Base-by-base conservation (phyloP, 2,797 vertebrate genomes). In the Lepilemur ruficaudatus region DNA sequence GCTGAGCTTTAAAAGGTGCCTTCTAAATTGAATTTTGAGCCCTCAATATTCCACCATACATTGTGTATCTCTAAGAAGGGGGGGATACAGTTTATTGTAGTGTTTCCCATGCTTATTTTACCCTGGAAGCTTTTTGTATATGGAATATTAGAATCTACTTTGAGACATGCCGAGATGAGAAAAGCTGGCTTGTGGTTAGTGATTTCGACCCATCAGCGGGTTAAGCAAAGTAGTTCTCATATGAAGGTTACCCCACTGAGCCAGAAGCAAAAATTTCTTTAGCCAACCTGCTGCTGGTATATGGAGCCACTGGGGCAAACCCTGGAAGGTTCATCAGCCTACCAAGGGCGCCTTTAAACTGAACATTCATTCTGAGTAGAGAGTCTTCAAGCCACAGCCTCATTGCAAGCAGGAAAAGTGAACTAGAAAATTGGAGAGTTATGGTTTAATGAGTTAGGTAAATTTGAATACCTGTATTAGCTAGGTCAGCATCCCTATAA, bases 211-310 rank as follows among this genome's bases (percentile, higher is more conserved):
- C 14, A 84, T 57, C 73, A 93, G 20, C 41, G 46, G 55, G 41
- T 67, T 88, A 72, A 17, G 57, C 43, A 73, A 84, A 86, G 28
- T 65, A 20, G 85, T 86, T 93, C 25, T 83, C 28, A 69, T 73
- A 25, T 79, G n/a, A 86, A 86, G 52, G 20, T 32, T 91, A 63
- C 6, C 13, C 15, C 20, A 73, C 35, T n/a, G 5, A 93, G 12
- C 50, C 41, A 96, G 20, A 93, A 96, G 70, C 30, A 69, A 57
- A 95, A 67, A 7, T 88, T 61, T 67, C 59, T 52, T 90, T 88
- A 65, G 67, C 25, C 14, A 89, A 38, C 1, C 9, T 82, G 20
- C 13, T 92, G 0, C 35, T 93, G 57, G 23, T 17, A 50, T 70
- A 72, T 38, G 32, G 17, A 80, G 17, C n/a, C 30, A 46, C 38